phyloP scores from a whole-genome alignment of 2,797 vertebrate genomes.

The Acestrorhynchus altus region DNA sequence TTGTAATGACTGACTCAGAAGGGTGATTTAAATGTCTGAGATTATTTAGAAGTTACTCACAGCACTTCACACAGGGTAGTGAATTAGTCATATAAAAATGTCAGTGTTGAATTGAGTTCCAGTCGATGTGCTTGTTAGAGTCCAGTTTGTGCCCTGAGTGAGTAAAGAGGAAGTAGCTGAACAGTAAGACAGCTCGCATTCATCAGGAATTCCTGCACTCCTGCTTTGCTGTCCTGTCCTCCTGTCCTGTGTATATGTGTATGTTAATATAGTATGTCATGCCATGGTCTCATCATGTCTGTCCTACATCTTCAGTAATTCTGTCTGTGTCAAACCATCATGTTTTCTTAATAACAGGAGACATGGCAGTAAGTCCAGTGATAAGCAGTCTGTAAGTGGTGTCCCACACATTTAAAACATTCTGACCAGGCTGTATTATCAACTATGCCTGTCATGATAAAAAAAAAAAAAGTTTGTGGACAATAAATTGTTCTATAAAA shows the following conservation, averaged over 20 bases:
- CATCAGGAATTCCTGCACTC: constrained; percentile 76
- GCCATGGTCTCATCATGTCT: constrained; percentile 61
- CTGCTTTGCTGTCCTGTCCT: constrained; percentile 78
- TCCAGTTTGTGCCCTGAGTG: constrained; percentile 59
- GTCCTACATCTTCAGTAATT: constrained; percentile 44
- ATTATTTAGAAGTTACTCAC: constrained; percentile 6
- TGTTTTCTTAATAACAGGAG: not conserved
- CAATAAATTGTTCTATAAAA: too few species aligned
- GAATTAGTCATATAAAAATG: constrained; percentile 30
- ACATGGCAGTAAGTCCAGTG: not conserved
- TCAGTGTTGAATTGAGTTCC: constrained; percentile 58
- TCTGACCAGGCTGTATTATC: too few species aligned
- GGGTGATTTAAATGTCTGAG: not conserved
- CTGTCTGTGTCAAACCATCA: not conserved
- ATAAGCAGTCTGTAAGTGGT: constrained; percentile 18
- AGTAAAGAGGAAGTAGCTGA: constrained; percentile 73
- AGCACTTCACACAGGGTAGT: not conserved
- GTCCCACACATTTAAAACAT: too few species aligned
- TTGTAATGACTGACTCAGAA: not conserved
- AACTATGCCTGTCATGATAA: too few species aligned
- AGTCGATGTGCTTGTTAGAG: constrained; percentile 65
- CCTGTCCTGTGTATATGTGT: constrained; percentile 71
- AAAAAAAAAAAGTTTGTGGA: too few species aligned
- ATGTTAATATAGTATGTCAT: constrained; percentile 57
- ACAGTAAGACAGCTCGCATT: constrained; percentile 64